Conservation (phyloP, 2,113 vertebrate genomes). For the Hemiscyllium ocellatum region DNA sequence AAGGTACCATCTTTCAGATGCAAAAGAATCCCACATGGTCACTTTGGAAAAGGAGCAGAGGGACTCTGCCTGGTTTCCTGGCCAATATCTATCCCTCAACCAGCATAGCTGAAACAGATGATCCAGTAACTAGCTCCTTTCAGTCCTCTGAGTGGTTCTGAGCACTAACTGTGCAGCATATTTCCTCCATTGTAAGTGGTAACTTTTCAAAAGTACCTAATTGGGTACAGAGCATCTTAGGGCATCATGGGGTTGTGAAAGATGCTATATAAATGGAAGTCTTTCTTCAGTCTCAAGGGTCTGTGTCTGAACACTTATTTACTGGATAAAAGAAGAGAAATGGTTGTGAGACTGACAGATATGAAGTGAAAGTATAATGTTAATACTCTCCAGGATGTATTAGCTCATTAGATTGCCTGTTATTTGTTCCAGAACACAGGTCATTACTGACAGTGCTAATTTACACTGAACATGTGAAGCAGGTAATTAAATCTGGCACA, state of each 20-base stretch:
- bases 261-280: not conserved
- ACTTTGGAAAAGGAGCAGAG: not conserved
- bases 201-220: not conserved
- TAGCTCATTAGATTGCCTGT: not conserved
- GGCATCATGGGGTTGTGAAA: not conserved
- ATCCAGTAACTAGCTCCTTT: not conserved
- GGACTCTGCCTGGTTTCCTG: not conserved
- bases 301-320: not conserved
- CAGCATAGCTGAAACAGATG: not conserved
- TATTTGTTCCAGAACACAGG: slow-evolving; percentile 1
- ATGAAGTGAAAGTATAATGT: not conserved
- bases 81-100: not conserved
- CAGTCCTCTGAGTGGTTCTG: not conserved
- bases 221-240: not conserved
- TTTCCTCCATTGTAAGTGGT: not conserved
- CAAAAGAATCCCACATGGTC: not conserved
- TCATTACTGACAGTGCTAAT: not conserved
- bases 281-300: not conserved
- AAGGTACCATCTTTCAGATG: not conserved
- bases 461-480: not conserved
- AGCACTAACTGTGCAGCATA: not conserved
- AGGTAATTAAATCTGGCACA: not conserved
- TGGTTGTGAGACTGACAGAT: not conserved
- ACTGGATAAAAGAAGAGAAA: not conserved
- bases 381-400: not conserved